Base-by-base conservation (phyloP, 2,113 vertebrate species). In the Stegastes partitus region DNA sequence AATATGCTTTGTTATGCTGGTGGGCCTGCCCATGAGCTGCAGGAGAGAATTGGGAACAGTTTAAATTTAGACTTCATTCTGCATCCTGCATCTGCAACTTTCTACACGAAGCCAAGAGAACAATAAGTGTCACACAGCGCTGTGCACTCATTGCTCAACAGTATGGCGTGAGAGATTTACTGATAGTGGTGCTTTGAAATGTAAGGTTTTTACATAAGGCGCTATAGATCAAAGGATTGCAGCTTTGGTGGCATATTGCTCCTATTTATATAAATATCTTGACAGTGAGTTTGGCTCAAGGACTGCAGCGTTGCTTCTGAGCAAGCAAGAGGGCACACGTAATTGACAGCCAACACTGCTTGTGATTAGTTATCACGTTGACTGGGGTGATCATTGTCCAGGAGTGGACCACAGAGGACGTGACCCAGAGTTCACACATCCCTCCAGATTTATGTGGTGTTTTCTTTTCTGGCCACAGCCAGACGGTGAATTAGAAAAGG, bases 251-350 rank as follows among this genome's bases (percentile, higher is more conserved):
- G 58, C 78, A 71, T 59, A 31, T 69, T 64, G 62, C 53, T 65
- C 45, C 53, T 80, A 59, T 75, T 86, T 70, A 51, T 82, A 65
- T 62, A 45, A 73, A 59, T 55, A 77, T 70, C 26, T 42, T 61
- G 68, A 82, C 65, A 69, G 49, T n/a, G 18, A 42, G 19, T 64
- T 73, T 67, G 37, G 49, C 26, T 79, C 37, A 28, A 56, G 31
- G 56, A 66, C 69, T 56, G 22, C 37, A n/a, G 16, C 7, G 18
- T 54, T 68, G 47, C 45, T 23, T 57, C 0, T 16, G 8, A 63
- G 65, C 55, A 19, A 25, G 21, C 45, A 50, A 4, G 47, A 34
- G 56, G 68, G 83, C 59, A 56, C 23, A 31, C 0, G 0, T 82
- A 66, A 84, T 49, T 68, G 58, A 82, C 70, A 79, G 62, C 56